Conservation (phyloP, 2,113 vertebrate genomes). For the Camelus dromedarius region DNA sequence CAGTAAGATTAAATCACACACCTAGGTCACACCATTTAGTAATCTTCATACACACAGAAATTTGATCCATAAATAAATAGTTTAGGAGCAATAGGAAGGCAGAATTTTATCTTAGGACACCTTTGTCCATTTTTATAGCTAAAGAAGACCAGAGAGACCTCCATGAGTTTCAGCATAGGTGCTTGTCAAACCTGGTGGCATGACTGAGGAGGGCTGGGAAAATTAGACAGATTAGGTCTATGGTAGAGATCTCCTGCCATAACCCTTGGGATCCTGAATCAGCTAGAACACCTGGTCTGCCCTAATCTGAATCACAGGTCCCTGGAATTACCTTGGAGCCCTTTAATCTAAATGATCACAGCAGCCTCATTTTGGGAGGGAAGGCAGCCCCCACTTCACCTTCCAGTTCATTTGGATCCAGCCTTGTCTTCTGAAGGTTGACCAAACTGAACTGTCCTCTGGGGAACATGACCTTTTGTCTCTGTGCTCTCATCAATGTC, state of each 20-base stretch:
- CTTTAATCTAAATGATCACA: not conserved
- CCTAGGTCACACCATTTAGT: not conserved
- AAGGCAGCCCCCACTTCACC: not conserved
- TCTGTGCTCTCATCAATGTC: not conserved
- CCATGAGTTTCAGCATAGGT: not conserved
- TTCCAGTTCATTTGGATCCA: not conserved
- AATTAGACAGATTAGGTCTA: not conserved
- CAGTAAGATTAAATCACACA: not conserved
- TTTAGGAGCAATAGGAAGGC: not conserved
- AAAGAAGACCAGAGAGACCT: not conserved
- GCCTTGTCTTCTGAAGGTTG: not conserved
- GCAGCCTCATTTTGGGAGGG: not conserved
- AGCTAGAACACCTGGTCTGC: not conserved
- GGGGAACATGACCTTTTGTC: constrained; percentile 41
- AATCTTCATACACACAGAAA: not conserved
- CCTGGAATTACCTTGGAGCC: not conserved
- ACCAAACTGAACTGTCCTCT: constrained; percentile 11
- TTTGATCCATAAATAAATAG: not conserved
- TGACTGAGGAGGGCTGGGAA: not conserved
- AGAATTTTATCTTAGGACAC: not conserved
- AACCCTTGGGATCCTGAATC: not conserved
- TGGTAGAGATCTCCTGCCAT: not conserved
- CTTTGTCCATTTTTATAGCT: not conserved
- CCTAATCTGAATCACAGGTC: not conserved
- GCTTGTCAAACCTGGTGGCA: not conserved